Base-by-base conservation (phyloP, 2,797 vertebrate species). In the Danio jaintianensis region DNA sequence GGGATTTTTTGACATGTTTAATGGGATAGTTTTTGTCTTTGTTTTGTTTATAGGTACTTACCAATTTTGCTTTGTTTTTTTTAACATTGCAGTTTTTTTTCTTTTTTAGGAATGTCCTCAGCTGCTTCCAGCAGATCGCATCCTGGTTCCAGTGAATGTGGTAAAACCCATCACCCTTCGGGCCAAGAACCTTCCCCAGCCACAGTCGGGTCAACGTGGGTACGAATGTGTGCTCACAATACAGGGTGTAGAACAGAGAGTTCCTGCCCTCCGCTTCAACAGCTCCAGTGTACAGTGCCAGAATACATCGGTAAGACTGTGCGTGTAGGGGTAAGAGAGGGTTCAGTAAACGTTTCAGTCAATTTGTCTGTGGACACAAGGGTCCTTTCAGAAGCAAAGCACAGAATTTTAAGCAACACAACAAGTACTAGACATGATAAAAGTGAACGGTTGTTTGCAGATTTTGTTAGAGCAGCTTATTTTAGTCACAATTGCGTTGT, bases 201-300 rank as follows among this genome's bases (percentile, higher is more conserved):
- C 98, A 0, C 98, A 99, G 90, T 99, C 97, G 0, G 98, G 98
- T 8, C 98, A 99, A 89, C 88, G 96, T 0, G 97, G 97, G 4
- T 99, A 99, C 0, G 98, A 99, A 85, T 99, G 98, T 81, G 88
- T 99, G 86, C 91, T 99, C 72, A 96, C 82, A 90, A 97, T 99
- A 91, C 97, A 98, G 86, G 97, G 96, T 50, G 93, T 87, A 0
- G 96, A 98, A 88, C 96, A 98, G 89, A 80, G 97, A 43, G 97
- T 99, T 11, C 97, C 97, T 0, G 98, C 98, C 20, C 84, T 99
- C 78, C 95, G 98, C 82, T 99, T 98, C 92, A 99, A 99, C 94
- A 98, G 97, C 90, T 98, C 97, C 90, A 98, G 97, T 0, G 96
- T 99, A 74, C 97, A 99, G 88, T 99, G 98, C 90, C 98, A 99